Percentiles rank a stretch among this genome's conserved stretches.
Conservation (phyloP, 2,113 vertebrate genomes). For the Neopipo cinnamomea region DNA sequence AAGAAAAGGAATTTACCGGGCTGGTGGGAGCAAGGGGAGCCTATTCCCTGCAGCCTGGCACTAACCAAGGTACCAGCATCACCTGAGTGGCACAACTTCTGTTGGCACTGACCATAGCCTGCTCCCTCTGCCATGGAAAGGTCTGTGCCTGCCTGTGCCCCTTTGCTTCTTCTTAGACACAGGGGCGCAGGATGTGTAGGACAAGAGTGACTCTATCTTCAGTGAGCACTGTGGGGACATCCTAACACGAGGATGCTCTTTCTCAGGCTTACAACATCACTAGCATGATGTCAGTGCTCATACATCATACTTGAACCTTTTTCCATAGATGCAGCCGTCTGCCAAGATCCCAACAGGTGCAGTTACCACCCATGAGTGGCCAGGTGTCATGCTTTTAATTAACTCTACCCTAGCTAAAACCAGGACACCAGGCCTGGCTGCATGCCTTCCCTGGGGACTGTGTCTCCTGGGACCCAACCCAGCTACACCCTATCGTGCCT, state of each 20-base stretch:
- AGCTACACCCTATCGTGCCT: fast-evolving
- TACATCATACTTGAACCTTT: neutral
- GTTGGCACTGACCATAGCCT: neutral
- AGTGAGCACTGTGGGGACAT: neutral
- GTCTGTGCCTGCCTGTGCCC: neutral
- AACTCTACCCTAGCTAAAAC: neutral
- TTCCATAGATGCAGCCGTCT: neutral
- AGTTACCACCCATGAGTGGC: fast-evolving
- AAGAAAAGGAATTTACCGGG: neutral
- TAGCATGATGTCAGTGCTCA: neutral
- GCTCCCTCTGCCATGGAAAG: neutral
- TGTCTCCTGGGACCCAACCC: neutral
- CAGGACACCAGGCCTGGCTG: neutral
- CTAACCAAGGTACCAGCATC: neutral
- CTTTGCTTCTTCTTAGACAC: neutral
- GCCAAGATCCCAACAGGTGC: neutral
- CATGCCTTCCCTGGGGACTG: neutral
- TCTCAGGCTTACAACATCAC: neutral
- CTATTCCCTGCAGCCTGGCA: neutral
- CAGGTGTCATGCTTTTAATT: neutral
- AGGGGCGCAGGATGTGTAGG: neutral
- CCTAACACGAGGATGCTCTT: neutral
- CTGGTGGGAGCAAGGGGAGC: neutral
- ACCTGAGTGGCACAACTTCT: neutral
- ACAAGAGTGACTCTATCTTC: neutral